These are phyloP conservation scores for Trissolcus japonicus DNA, from an alignment of 2,888 invertebrate species.

Conservation along the genomic window DNA sequence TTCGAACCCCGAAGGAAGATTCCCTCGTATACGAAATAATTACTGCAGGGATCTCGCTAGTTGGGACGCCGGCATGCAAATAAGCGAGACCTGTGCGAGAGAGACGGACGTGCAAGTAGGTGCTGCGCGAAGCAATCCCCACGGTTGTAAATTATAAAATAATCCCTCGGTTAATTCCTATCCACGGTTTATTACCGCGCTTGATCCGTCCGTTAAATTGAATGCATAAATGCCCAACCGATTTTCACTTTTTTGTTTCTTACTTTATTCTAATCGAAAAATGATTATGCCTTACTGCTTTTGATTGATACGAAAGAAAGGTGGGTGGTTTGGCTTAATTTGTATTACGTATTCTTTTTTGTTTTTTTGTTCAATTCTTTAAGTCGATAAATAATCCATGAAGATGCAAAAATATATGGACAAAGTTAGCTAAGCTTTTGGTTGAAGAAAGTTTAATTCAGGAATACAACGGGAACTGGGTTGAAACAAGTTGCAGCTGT, in stretches of 20 bases:
- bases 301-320: no score
- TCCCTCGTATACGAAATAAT: constrained; percentile 64
- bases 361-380: no score
- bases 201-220: constrained; percentile 69
- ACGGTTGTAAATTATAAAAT: constrained; percentile 72
- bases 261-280: no score
- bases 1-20: constrained; percentile 59
- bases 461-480: constrained; percentile 2
- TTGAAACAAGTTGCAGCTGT: background rate
- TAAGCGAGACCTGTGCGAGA: constrained; percentile 64
- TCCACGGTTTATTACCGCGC: constrained; percentile 68
- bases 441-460: background rate
- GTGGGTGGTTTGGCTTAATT: no score
- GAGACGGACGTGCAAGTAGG: constrained; percentile 54
- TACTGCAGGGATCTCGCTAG: constrained; percentile 63
- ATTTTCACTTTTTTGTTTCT: constrained; percentile 31
- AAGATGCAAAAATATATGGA: no score
- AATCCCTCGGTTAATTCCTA: constrained; percentile 72
- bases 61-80: constrained; percentile 63
- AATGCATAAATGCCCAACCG: constrained; percentile 65
- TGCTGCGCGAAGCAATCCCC: constrained; percentile 63
- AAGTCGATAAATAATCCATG: no score
- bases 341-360: no score
- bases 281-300: no score
- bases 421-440: no score